Conservation (phyloP, 2,113 vertebrate genomes). For the Lycaon pictus region DNA sequence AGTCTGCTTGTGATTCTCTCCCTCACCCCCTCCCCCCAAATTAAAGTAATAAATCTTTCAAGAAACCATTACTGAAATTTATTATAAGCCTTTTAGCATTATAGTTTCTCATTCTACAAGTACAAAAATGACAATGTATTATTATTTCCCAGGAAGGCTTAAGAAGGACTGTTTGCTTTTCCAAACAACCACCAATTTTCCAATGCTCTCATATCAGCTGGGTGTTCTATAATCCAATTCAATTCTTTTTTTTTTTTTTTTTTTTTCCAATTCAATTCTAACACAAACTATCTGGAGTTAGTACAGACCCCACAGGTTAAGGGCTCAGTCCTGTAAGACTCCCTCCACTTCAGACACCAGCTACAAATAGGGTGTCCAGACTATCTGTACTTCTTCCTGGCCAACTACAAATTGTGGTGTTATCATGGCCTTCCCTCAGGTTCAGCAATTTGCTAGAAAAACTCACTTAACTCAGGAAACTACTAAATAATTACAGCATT, state of each 20-base stretch:
- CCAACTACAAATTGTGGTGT: background rate
- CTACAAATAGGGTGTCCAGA: background rate
- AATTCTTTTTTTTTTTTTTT: no score
- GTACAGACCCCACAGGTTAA: background rate
- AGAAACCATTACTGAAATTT: background rate
- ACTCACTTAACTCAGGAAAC: background rate
- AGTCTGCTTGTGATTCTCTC: background rate
- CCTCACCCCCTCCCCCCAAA: background rate
- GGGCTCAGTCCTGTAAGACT: background rate
- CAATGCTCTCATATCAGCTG: background rate
- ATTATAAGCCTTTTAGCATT: constrained; percentile 3
- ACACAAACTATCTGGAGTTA: background rate
- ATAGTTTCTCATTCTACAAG: background rate
- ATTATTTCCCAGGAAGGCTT: background rate
- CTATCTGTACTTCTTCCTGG: background rate
- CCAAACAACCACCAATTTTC: background rate
- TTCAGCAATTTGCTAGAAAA: background rate
- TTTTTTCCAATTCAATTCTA: background rate
- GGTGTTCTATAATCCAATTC: background rate
- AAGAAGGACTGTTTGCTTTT: background rate
- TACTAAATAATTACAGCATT: background rate
- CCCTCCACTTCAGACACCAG: background rate
- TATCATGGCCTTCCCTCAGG: background rate
- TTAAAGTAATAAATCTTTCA: background rate
- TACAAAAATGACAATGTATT: background rate